Evolutionary conservation across 2,797 vertebrate genomes (phyloP).

Genomic region (Setipinna tenuifilis): DNA sequence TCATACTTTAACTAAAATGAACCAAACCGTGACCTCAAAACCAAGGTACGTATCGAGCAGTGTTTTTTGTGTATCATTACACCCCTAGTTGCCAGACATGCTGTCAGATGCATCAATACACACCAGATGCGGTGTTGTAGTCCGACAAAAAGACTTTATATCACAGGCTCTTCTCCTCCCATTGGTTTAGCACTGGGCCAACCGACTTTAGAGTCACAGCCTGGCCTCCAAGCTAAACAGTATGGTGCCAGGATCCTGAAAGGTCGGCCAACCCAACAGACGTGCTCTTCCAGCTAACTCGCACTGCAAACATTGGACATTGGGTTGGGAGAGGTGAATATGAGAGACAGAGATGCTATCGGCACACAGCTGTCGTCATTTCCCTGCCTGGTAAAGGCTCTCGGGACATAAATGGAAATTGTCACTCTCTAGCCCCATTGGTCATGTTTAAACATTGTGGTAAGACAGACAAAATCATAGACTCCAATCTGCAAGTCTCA

Average conservation of each 20-base stretch:
- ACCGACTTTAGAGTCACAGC: conserved; percentile 61
- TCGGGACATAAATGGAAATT: neutral
- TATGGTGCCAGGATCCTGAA: conserved; percentile 59
- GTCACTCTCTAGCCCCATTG: neutral
- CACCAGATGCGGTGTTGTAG: neutral
- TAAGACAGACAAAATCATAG: neutral
- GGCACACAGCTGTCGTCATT: neutral
- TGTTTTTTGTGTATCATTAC: no score
- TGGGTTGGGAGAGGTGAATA: conserved; percentile 29
- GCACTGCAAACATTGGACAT: conserved; percentile 54
- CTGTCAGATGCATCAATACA: neutral
- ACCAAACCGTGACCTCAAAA: no score
- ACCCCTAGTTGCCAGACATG: conserved; percentile 7
- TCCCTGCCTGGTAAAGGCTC: neutral
- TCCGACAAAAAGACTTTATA: conserved; percentile 7
- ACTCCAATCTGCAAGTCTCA: neutral
- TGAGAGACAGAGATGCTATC: conserved; percentile 36
- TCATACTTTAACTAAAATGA: no score
- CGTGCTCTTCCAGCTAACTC: conserved; percentile 22
- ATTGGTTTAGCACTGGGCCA: conserved; percentile 54
- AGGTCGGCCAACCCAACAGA: conserved; percentile 1
- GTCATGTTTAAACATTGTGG: conserved; percentile 11
- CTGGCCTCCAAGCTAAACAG: conserved; percentile 67
- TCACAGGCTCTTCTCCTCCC: conserved; percentile 52
- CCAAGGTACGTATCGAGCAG: no score